phyloP scores from a whole-genome alignment of 2,888 invertebrate genomes.

The Acheta domesticus region DNA sequence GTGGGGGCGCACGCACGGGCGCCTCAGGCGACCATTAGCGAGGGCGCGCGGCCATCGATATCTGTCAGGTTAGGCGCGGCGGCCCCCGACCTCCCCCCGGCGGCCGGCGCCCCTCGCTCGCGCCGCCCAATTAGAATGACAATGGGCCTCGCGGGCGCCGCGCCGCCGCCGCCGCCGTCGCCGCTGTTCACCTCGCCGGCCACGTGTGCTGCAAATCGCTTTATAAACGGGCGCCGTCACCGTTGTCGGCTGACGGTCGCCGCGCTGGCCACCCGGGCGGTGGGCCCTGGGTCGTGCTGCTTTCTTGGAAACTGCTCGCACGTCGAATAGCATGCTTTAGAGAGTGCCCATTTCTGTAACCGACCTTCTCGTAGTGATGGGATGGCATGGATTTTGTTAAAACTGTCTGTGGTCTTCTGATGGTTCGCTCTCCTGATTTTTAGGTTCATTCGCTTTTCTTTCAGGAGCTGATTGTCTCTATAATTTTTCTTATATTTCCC shows the following conservation, averaged over 20 bases:
- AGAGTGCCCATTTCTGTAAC: no score
- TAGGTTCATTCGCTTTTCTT: no score
- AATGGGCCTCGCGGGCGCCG: neutral
- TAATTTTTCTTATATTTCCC: no score
- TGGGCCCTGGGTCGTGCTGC: no score
- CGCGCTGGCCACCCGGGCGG: neutral
- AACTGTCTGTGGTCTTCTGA: no score
- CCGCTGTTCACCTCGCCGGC: neutral
- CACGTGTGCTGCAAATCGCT: slow-evolving; percentile 2
- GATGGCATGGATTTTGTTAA: no score
- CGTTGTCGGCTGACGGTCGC: neutral
- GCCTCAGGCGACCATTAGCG: neutral
- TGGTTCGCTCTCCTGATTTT: no score
- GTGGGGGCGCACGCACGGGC: neutral
- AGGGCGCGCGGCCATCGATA: neutral
- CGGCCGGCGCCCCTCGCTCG: neutral
- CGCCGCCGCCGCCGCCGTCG: neutral
- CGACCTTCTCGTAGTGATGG: no score
- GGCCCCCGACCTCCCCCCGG: neutral
- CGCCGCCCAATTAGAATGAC: slow-evolving; percentile 18
- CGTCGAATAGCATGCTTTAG: no score
- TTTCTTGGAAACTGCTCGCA: no score
- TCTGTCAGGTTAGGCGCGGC: neutral
- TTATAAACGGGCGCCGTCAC: neutral
- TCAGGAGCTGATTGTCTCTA: no score